Conservation (phyloP, 2,888 invertebrate genomes). For the Marasmarcha lunaedactyla region DNA sequence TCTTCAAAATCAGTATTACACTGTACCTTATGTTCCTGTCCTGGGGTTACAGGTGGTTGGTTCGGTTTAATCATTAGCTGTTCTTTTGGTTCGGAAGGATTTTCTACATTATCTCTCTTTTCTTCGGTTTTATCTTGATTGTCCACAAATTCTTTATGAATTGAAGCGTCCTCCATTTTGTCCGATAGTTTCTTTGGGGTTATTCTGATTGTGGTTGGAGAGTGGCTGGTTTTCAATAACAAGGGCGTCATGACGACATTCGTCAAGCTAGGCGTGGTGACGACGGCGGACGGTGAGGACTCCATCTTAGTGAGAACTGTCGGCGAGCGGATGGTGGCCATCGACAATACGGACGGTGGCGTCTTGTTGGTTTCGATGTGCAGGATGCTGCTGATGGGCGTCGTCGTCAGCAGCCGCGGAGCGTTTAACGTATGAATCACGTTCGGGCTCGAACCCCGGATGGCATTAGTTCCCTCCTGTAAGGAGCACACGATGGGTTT, state of each 20-base stretch:
- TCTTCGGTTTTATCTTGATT: constrained; percentile 19
- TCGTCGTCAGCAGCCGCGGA: constrained; percentile 40
- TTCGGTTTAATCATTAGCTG: not conserved
- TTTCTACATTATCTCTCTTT: constrained; percentile 9
- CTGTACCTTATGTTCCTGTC: constrained; percentile 22
- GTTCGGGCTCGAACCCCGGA: constrained; percentile 39
- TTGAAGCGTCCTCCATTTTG: constrained; percentile 17
- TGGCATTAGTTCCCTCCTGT: constrained; percentile 35
- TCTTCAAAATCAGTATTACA: constrained; percentile 65
- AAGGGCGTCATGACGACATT: constrained; percentile 48
- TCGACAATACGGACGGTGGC: constrained; percentile 44
- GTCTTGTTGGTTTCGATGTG: constrained; percentile 45
- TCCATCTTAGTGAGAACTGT: constrained; percentile 45
- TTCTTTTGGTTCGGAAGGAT: not conserved
- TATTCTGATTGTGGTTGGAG: constrained; percentile 29
- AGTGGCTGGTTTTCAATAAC: constrained; percentile 35
- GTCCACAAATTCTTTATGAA: constrained; percentile 20
- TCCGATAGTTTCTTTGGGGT: constrained; percentile 34
- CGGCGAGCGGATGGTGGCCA: constrained; percentile 42
- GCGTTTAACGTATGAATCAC: constrained; percentile 50
- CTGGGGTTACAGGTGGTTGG: not conserved
- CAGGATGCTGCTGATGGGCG: constrained; percentile 37
- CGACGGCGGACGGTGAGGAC: constrained; percentile 29
- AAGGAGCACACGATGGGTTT: constrained; percentile 40
- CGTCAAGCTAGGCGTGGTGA: constrained; percentile 35